Evolutionary conservation across 2,888 invertebrate species (phyloP), one percentile per base, ranked within the genome.

Genomic region (Trypoxylon attenuatum): DNA sequence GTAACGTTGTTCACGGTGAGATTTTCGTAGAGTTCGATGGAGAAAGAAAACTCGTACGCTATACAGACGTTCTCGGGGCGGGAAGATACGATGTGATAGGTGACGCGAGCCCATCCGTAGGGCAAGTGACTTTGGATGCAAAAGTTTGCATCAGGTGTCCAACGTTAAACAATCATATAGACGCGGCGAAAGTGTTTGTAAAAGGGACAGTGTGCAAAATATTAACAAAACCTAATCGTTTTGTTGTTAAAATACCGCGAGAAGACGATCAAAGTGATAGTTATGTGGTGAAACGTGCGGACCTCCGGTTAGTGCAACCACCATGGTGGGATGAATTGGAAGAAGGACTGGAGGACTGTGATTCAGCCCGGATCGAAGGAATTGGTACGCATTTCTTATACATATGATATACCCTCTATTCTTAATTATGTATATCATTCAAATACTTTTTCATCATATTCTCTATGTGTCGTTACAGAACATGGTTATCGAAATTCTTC

Each of bases 281-380:
- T 81, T 90, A 91, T 73, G 91, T 93, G 80, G 95, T 97, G 68
- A 94, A 95, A 82, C 90, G 98, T 29, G 96, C 98, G 2, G 96
- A 97, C 86, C 89, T 99, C 62, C 91, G 99, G 19, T 90, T 99
- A 21, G 89, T 98, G 73, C 92, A 94, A 83, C 97, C 98, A 13
- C 99, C 98, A 0, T 99, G 99, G 98, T 95, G 94, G 88, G 99
- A 98, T 81, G 98, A 99, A 88, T 87, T 98, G 61, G 95, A 94
- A 80, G 94, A 94, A 85, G 63, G 83, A 81, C 8, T 82, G 87
- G 81, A 88, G 87, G 82, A 86, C 82, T 62, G 87, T 84, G 76
- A 88, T 83, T 59, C 89, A 82, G 68, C 89, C 85, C 69, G 88
- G n/a, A 79, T 81, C 49, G 83, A 84, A 39, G 71, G 62, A 42